phyloP scores from a whole-genome alignment of 2,888 invertebrate species.

The Sicus ferrugineus region DNA sequence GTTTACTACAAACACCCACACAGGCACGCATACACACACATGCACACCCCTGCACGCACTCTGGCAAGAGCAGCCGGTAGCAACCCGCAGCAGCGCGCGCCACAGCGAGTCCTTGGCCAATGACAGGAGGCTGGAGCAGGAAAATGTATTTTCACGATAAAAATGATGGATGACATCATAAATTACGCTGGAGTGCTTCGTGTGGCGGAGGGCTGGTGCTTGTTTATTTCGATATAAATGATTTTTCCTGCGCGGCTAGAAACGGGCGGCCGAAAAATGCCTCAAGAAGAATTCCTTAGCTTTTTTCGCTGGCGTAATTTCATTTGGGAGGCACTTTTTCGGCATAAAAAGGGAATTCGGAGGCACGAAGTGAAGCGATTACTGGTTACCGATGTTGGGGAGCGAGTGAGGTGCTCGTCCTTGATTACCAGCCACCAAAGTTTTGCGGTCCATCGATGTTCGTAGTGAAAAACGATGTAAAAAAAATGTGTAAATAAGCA shows the following conservation, averaged over 20 bases:
- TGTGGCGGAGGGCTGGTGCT: slow-evolving; percentile 63
- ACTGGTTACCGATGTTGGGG: too few species aligned
- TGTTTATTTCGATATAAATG: slow-evolving; percentile 64
- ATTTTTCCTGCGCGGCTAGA: neutral
- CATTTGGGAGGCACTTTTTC: too few species aligned
- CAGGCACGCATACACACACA: slow-evolving; percentile 1
- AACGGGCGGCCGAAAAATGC: neutral
- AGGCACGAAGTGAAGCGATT: too few species aligned
- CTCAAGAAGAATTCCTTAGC: too few species aligned
- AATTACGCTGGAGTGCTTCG: slow-evolving; percentile 62
- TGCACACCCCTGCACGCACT: neutral
- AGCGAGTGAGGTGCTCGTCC: too few species aligned
- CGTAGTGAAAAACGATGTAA: too few species aligned
- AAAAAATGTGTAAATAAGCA: too few species aligned
- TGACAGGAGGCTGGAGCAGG: slow-evolving; percentile 60
- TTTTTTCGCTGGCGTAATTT: too few species aligned
- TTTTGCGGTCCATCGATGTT: too few species aligned
- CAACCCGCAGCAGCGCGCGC: slow-evolving; percentile 21
- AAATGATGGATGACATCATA: slow-evolving; percentile 66
- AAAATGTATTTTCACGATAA: slow-evolving; percentile 65
- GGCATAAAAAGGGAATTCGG: too few species aligned
- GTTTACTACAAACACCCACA: slow-evolving; percentile 34
- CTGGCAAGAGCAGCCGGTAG: slow-evolving; percentile 4
- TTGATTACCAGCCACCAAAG: too few species aligned
- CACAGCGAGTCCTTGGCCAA: slow-evolving; percentile 59